These are phyloP conservation scores for Peromyscus eremicus DNA, from an alignment of 2,797 vertebrate genomes.

Conservation along the genomic window DNA sequence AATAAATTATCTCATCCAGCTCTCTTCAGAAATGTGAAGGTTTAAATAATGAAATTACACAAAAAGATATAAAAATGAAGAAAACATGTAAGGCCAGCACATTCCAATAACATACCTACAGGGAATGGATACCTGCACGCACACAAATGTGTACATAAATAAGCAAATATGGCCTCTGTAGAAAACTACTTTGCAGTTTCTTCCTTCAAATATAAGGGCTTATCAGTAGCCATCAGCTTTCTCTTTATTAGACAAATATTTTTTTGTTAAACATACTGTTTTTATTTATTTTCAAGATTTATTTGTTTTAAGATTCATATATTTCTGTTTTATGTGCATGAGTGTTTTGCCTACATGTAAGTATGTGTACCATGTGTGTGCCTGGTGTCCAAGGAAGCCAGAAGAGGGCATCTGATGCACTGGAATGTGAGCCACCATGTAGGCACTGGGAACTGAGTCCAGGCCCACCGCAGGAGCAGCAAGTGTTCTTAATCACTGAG, in stretches of 20 bases:
- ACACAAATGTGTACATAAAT: background rate
- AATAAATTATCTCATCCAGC: conserved; percentile 35
- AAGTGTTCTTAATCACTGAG: background rate
- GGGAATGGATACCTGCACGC: background rate
- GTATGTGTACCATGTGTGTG: background rate
- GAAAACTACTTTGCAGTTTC: background rate
- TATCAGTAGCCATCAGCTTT: background rate
- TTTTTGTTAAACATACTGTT: background rate
- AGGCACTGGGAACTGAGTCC: background rate
- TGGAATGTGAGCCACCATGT: background rate
- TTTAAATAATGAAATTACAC: conserved; percentile 39
- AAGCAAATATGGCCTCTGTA: background rate
- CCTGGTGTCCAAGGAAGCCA: background rate
- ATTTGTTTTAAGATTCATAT: background rate
- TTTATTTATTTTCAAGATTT: background rate
- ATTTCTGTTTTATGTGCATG: background rate
- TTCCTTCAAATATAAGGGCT: conserved; percentile 26
- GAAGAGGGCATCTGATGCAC: background rate
- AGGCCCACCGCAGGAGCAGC: background rate
- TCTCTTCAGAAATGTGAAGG: conserved; percentile 33
- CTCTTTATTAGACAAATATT: conserved; percentile 1
- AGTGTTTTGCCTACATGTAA: background rate
- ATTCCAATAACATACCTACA: background rate
- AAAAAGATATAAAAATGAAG: conserved; percentile 24
- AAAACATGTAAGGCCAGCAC: conserved; percentile 19